phyloP scores from a whole-genome alignment of 2,888 invertebrate species.

The Drosophila anceps region DNA sequence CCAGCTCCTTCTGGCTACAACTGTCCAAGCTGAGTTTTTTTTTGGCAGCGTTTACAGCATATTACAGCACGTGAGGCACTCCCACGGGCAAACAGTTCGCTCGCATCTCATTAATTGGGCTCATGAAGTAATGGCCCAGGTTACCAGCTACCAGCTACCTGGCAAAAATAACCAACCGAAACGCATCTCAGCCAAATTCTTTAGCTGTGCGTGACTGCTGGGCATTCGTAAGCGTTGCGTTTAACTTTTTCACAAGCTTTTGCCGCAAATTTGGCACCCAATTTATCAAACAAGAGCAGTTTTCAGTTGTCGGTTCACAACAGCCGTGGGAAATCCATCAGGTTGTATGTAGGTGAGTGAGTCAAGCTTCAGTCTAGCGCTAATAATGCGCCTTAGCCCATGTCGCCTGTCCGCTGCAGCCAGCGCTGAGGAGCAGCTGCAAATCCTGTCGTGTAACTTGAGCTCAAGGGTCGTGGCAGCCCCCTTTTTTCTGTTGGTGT shows the following conservation, averaged over 20 bases:
- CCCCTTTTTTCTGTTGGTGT: constrained; percentile 1
- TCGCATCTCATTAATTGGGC: constrained; percentile 73
- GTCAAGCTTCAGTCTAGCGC: constrained; percentile 66
- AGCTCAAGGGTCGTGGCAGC: constrained; percentile 59
- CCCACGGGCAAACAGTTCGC: constrained; percentile 64
- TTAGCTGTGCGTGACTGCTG: constrained; percentile 72
- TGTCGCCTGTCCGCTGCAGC: background rate
- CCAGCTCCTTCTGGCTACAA: constrained; percentile 11
- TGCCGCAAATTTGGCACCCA: constrained; percentile 81
- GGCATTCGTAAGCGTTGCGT: constrained; percentile 69
- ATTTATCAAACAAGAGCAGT: constrained; percentile 69
- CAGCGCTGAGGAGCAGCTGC: constrained; percentile 31
- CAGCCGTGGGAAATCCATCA: constrained; percentile 77
- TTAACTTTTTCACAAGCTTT: constrained; percentile 79
- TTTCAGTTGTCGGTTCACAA: constrained; percentile 45
- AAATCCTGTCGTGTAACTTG: constrained; percentile 66
- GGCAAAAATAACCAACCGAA: background rate
- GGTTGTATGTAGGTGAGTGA: constrained; percentile 20
- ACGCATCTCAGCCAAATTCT: constrained; percentile 6
- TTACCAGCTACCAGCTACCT: background rate
- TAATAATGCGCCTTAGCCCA: constrained; percentile 76
- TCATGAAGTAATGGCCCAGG: constrained; percentile 66
- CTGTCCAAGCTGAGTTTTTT: constrained; percentile 32
- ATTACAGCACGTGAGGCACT: constrained; percentile 60
- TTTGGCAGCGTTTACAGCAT: constrained; percentile 20